A percentile compares a stretch with the other conserved stretches of the same genome.
Conservation (phyloP, 2,113 vertebrate genomes). For the Puma concolor region DNA sequence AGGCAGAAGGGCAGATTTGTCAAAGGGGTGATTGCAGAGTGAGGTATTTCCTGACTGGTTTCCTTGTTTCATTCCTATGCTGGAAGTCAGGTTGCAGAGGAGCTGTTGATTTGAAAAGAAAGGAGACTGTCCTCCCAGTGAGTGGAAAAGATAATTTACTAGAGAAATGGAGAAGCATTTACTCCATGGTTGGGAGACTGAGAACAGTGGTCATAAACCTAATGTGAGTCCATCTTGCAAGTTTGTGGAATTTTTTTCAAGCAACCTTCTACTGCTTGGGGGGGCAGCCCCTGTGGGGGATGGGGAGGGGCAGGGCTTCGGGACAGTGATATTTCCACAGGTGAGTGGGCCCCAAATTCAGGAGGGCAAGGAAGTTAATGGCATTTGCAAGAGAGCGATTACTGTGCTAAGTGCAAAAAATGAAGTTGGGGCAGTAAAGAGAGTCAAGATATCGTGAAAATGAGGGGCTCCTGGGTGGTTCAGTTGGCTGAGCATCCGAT, state of each 20-base stretch:
- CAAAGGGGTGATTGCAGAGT: background rate
- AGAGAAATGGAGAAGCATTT: background rate
- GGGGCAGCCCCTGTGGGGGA: fast-evolving
- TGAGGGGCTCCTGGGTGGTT: background rate
- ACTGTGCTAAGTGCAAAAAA: background rate
- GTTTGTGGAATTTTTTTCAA: background rate
- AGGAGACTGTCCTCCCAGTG: background rate
- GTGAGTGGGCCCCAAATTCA: background rate
- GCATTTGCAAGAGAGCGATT: background rate
- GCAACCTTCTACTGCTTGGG: fast-evolving
- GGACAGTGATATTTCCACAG: background rate
- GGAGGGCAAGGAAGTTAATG: background rate
- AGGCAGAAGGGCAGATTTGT: background rate
- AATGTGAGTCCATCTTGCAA: background rate
- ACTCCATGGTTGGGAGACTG: background rate
- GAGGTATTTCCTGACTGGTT: background rate
- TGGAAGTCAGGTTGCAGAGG: background rate
- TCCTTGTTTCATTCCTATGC: background rate
- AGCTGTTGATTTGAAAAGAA: background rate
- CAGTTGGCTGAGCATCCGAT: too few species aligned
- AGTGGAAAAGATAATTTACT: background rate
- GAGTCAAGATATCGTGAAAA: background rate
- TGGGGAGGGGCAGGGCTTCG: fast-evolving
- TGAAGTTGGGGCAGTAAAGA: background rate
- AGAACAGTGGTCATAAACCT: background rate